Conservation (phyloP, 2,797 vertebrate species). For the Cossypha niveicapilla region DNA sequence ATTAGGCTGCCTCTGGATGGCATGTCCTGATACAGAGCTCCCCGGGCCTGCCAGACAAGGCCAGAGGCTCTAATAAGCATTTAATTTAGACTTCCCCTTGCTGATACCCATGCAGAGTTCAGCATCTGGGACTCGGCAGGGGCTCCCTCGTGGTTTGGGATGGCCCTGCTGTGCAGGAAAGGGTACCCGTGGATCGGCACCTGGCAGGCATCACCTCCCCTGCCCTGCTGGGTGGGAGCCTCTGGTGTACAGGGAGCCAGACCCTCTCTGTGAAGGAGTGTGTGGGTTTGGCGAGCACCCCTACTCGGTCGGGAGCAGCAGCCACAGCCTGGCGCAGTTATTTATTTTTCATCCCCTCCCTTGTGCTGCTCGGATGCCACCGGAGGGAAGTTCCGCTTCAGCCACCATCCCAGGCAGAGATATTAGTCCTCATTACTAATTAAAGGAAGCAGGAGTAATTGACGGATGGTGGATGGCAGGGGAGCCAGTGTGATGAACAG, state of each 20-base stretch:
- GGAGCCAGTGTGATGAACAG: slow-evolving; percentile 85
- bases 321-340: background rate
- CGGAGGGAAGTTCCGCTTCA: slow-evolving; percentile 64
- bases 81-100: slow-evolving; percentile 23
- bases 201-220: background rate
- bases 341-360: slow-evolving; percentile 65
- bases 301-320: background rate
- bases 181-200: rapidly evolving
- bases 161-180: background rate
- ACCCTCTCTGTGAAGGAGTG: background rate
- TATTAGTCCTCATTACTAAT: slow-evolving; percentile 98
- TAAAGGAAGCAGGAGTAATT: slow-evolving; percentile 85
- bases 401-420: slow-evolving; percentile 82
- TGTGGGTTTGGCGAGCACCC: background rate
- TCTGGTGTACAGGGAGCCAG: background rate
- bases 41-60: background rate
- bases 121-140: background rate
- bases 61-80: slow-evolving; percentile 34
- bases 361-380: slow-evolving; percentile 46
- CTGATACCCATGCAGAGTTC: background rate
- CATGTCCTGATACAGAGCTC: slow-evolving; percentile 41
- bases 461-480: slow-evolving; percentile 73
- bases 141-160: background rate
- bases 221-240: background rate
- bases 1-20: slow-evolving; percentile 58